phyloP scores from a whole-genome alignment of 2,113 vertebrate genomes.

The Upupa epops region DNA sequence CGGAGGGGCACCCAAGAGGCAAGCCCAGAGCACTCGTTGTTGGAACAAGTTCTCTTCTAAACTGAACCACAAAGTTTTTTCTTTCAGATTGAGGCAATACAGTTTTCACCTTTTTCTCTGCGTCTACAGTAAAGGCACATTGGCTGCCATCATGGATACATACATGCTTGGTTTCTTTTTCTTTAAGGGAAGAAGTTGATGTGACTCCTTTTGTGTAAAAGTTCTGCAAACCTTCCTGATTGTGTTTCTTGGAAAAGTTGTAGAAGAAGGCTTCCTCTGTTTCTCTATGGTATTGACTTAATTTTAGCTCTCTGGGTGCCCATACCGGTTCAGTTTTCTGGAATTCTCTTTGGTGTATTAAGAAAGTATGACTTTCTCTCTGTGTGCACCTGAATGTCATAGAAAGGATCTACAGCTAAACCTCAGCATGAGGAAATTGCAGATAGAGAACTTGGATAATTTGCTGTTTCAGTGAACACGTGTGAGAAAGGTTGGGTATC shows the following conservation, averaged over 20 bases:
- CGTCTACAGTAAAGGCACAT: neutral
- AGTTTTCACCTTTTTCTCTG: neutral
- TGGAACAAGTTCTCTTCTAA: neutral
- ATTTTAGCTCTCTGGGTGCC: neutral
- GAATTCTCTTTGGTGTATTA: neutral
- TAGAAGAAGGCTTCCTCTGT: neutral
- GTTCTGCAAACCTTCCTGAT: neutral
- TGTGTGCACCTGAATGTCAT: neutral
- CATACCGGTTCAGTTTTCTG: neutral
- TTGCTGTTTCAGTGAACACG: neutral
- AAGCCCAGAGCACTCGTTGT: neutral
- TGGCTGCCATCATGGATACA: fast-evolving
- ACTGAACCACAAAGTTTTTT: too few species aligned
- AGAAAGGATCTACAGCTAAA: neutral
- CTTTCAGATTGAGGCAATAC: neutral
- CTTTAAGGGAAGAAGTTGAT: neutral
- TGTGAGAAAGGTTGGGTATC: neutral
- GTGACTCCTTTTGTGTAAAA: neutral
- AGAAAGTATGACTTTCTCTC: neutral
- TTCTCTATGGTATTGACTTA: neutral
- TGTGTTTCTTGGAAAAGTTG: neutral
- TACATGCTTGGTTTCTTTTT: neutral
- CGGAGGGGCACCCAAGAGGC: neutral
- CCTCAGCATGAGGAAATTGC: neutral
- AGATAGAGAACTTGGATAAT: fast-evolving